phyloP scores from a whole-genome alignment of 1,140 invertebrate genomes.

The Arion vulgaris region DNA sequence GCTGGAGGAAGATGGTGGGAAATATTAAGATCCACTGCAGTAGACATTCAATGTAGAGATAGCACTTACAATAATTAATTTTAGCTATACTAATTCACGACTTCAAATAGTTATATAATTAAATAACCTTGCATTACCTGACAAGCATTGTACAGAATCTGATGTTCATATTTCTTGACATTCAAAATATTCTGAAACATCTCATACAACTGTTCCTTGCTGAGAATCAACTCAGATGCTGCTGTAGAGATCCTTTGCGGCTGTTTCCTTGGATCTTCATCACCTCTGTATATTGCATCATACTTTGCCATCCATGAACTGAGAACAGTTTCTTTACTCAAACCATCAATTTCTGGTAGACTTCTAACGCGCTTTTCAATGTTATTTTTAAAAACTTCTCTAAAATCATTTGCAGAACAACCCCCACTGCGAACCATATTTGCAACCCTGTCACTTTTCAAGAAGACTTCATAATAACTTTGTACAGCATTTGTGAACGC shows the following conservation, averaged over 20 bases:
- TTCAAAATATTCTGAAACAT: constrained; percentile 99
- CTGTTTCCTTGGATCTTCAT: constrained; percentile 72
- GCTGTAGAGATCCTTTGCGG: constrained; percentile 69
- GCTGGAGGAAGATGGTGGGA: too few relatives aligned
- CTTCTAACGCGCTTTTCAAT: constrained; percentile 97
- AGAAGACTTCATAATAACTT: constrained; percentile 96
- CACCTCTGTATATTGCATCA: constrained; percentile 97
- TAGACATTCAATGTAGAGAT: too few relatives aligned
- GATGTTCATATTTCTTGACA: constrained; percentile 99
- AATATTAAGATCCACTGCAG: too few relatives aligned
- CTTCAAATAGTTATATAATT: too few relatives aligned
- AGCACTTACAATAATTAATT: too few relatives aligned
- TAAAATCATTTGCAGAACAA: constrained; percentile 97
- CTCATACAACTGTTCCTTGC: constrained; percentile 86
- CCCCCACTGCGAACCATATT: constrained; percentile 97
- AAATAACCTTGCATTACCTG: constrained; percentile 80
- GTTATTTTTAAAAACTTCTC: constrained; percentile 97
- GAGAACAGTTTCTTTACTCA: constrained; percentile 98
- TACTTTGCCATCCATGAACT: constrained; percentile 99
- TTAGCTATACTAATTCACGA: too few relatives aligned
- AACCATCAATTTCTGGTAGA: constrained; percentile 97
- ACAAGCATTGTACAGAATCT: constrained; percentile 98
- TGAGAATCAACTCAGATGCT: constrained; percentile 72
- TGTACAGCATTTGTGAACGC: constrained; percentile 99
- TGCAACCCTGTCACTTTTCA: constrained; percentile 94